Evolutionary conservation across 1,140 invertebrate species (phyloP).

Genomic region (Gryon sp.): DNA sequence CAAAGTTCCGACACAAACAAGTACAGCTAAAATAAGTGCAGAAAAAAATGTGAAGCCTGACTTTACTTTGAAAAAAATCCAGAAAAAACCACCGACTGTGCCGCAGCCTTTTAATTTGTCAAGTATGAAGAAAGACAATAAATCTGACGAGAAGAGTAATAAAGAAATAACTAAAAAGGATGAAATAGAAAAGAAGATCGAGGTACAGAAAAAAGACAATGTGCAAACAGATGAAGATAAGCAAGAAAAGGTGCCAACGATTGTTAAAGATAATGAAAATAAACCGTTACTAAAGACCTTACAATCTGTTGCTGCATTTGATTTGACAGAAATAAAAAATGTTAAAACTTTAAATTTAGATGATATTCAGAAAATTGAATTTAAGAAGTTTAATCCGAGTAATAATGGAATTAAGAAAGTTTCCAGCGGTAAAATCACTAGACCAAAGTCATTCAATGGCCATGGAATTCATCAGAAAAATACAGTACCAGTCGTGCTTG

Average conservation of each 20-base stretch:
- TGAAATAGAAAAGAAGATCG: too few relatives aligned
- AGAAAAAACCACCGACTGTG: constrained; percentile 67
- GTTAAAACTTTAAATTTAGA: too few relatives aligned
- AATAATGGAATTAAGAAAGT: constrained; percentile 5
- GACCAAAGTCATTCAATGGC: not conserved
- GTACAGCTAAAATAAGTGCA: constrained; percentile 71
- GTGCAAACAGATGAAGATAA: too few relatives aligned
- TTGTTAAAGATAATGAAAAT: too few relatives aligned
- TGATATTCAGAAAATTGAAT: constrained; percentile 1
- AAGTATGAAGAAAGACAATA: constrained; percentile 43
- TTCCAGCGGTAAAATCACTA: not conserved
- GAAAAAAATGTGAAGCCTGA: constrained; percentile 60
- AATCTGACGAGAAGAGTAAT: not conserved
- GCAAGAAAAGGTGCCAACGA: too few relatives aligned
- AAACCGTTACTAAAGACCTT: too few relatives aligned
- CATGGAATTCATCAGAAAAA: constrained; percentile 20
- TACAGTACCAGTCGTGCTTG: constrained; percentile 43
- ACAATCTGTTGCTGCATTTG: too few relatives aligned
- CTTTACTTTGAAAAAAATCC: constrained; percentile 61
- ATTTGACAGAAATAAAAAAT: too few relatives aligned
- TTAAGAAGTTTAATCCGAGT: constrained; percentile 10
- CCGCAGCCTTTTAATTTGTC: constrained; percentile 70
- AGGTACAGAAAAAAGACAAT: too few relatives aligned
- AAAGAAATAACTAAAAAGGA: too few relatives aligned
- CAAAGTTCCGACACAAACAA: constrained; percentile 72